Evolutionary conservation across 2,888 invertebrate species (phyloP).

Genomic region (Drosophila algonquin): DNA sequence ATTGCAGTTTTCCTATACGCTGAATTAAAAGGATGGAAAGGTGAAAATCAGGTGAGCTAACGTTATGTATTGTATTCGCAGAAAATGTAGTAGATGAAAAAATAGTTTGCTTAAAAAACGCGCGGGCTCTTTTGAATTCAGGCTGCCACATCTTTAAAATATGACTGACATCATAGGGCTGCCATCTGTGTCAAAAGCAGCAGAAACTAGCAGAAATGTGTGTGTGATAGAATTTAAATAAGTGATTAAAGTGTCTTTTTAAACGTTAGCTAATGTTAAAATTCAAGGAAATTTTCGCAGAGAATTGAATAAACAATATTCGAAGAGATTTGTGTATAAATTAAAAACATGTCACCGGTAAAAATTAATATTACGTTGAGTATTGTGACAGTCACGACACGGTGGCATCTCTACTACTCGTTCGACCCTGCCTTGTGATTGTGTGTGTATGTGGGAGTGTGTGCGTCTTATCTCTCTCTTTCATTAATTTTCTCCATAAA

Average conservation of each 20-base stretch:
- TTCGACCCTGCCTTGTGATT: constrained; percentile 17
- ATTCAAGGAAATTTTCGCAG: too few relatives aligned
- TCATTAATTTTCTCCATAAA: too few relatives aligned
- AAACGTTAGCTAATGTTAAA: too few relatives aligned
- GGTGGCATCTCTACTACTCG: constrained; percentile 36
- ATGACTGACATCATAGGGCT: background rate
- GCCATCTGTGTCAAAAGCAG: too few relatives aligned
- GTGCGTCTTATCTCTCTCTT: constrained; percentile 45
- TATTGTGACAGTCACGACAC: constrained; percentile 5
- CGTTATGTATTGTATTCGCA: too few relatives aligned
- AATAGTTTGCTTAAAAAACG: too few relatives aligned
- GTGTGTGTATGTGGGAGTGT: constrained; percentile 26
- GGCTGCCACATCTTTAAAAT: background rate
- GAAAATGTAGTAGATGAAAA: too few relatives aligned
- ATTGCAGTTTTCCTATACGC: background rate
- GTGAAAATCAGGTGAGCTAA: background rate
- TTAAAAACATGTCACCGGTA: too few relatives aligned
- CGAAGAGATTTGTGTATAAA: too few relatives aligned
- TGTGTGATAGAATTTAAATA: background rate
- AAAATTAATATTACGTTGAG: too few relatives aligned
- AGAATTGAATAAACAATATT: too few relatives aligned
- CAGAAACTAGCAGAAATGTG: background rate
- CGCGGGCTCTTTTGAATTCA: background rate
- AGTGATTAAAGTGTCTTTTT: background rate
- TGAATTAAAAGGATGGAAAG: background rate